Percentiles rank a stretch among this genome's conserved stretches.
These are phyloP conservation scores for Tupiocoris notatus DNA, from an alignment of 2,888 invertebrate species.

Conservation along the genomic window DNA sequence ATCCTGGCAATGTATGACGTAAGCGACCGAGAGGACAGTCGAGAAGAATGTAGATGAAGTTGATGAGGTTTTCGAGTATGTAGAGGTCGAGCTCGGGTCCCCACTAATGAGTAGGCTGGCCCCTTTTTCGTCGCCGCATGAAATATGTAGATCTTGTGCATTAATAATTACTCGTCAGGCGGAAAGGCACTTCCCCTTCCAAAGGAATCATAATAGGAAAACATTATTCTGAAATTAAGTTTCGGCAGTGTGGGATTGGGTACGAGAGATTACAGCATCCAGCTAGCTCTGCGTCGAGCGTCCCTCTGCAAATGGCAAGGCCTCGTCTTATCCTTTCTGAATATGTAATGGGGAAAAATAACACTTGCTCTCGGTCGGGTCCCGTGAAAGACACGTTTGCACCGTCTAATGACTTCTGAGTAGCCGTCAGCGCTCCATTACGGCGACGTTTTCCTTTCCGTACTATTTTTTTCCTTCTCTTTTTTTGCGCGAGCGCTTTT, in stretches of 20 bases:
- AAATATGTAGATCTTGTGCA: conserved; percentile 43
- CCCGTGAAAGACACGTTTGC: conserved; percentile 31
- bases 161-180: conserved; percentile 39
- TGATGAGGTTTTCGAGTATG: too few relatives aligned
- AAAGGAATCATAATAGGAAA: conserved; percentile 40
- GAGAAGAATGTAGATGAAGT: background rate
- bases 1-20: background rate
- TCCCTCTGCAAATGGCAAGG: conserved; percentile 17
- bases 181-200: conserved; percentile 32
- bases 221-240: conserved; percentile 42
- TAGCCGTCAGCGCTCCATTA: conserved; percentile 6
- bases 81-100: background rate
- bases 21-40: background rate
- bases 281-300: too few relatives aligned
- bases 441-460: background rate
- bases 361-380: conserved; percentile 20
- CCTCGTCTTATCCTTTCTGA: conserved; percentile 41
- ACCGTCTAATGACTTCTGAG: conserved; percentile 34
- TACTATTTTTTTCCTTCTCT: background rate
- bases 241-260: conserved; percentile 35
- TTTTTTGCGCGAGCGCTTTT: too few relatives aligned
- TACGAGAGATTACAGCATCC: conserved; percentile 30
- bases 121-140: conserved; percentile 32
- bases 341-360: conserved; percentile 43
- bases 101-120: conserved; percentile 34